These are phyloP conservation scores for Athetis lepigone DNA, from an alignment of 2,888 invertebrate species.

Conservation along the genomic window DNA sequence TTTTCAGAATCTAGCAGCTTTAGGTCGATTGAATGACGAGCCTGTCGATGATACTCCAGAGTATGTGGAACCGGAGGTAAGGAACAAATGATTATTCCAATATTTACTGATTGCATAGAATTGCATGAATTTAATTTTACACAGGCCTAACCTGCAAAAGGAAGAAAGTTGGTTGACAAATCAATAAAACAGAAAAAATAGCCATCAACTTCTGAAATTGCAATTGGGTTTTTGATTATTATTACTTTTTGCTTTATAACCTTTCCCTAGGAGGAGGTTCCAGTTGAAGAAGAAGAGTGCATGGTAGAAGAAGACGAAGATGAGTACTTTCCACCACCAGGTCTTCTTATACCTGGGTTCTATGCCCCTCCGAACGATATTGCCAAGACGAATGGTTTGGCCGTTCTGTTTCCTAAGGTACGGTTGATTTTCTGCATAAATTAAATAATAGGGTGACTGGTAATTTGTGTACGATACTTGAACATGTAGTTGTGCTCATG, in stretches of 20 bases:
- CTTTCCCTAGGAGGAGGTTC: constrained; percentile 60
- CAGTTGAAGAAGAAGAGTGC: constrained; percentile 68
- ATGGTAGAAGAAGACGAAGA: constrained; percentile 72
- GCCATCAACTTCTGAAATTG: too few relatives aligned
- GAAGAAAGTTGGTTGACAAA: too few relatives aligned
- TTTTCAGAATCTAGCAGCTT: constrained; percentile 74
- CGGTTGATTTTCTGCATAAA: too few relatives aligned
- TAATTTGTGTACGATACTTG: too few relatives aligned
- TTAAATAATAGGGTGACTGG: too few relatives aligned
- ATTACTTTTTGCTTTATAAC: not conserved
- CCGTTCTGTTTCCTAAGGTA: constrained; percentile 83
- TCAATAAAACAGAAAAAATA: too few relatives aligned
- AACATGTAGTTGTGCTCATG: too few relatives aligned
- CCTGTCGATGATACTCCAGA: constrained; percentile 71
- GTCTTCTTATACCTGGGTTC: constrained; percentile 81
- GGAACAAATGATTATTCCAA: not conserved
- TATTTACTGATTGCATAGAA: not conserved
- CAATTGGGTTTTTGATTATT: too few relatives aligned
- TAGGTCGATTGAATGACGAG: constrained; percentile 72
- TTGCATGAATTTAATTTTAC: too few relatives aligned
- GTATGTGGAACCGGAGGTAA: constrained; percentile 76
- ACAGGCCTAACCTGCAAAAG: too few relatives aligned
- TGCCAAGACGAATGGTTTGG: constrained; percentile 83
- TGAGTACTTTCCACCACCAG: constrained; percentile 83
- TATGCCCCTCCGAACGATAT: constrained; percentile 85